Percentiles rank a stretch among this genome's conserved stretches.
phyloP scores from a whole-genome alignment of 2,797 vertebrate species.

The Darevskia nairensis region DNA sequence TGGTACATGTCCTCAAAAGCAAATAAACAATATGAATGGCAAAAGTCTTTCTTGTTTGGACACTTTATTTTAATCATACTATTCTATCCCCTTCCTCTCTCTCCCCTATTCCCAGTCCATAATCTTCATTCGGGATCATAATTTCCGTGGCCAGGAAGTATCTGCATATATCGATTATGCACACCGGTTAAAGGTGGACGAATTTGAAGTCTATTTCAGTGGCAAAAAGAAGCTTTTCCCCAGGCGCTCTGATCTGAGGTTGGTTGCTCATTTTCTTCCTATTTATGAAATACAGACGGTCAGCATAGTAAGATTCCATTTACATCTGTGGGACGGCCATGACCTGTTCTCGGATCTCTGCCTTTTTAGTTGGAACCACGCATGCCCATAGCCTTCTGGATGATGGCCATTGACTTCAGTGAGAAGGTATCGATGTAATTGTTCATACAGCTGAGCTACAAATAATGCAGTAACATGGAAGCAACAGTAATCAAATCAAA shows the following conservation, averaged over 20 bases:
- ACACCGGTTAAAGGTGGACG: slow-evolving; percentile 86
- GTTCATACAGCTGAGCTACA: too few species aligned
- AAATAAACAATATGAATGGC: neutral
- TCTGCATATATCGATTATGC: slow-evolving; percentile 92
- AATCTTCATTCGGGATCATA: slow-evolving; percentile 90
- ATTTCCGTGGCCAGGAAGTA: slow-evolving; percentile 85
- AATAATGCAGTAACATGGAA: too few species aligned
- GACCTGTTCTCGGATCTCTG: neutral
- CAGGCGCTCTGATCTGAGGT: slow-evolving; percentile 87
- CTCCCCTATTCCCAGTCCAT: slow-evolving; percentile 80
- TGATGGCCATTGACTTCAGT: too few species aligned
- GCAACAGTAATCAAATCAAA: too few species aligned
- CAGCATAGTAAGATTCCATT: neutral
- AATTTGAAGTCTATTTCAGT: slow-evolving; percentile 88
- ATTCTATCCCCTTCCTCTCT: slow-evolving; percentile 26
- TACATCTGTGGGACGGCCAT: neutral
- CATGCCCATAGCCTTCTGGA: neutral
- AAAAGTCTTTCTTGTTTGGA: neutral
- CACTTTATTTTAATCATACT: neutral
- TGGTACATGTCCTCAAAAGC: neutral
- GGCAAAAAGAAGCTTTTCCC: slow-evolving; percentile 87
- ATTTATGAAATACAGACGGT: neutral
- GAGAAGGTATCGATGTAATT: too few species aligned
- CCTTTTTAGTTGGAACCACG: neutral
- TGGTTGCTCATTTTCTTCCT: slow-evolving; percentile 22